phyloP scores from a whole-genome alignment of 2,888 invertebrate species.

The Laothoe populi region DNA sequence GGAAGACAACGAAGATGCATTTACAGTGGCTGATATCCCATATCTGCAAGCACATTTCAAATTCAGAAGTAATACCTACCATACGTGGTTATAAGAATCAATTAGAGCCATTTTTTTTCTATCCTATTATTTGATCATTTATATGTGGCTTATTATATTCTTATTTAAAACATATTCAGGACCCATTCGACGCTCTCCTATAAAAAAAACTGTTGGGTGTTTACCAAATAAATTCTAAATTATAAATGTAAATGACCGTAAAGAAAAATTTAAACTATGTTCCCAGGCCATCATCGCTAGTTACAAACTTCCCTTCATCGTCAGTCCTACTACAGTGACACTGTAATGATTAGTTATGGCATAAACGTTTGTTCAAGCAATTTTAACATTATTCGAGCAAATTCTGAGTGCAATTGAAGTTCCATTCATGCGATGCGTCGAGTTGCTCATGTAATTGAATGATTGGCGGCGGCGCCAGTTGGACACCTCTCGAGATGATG shows the following conservation, averaged over 20 bases:
- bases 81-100: background rate
- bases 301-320: conserved; percentile 16
- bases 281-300: conserved; percentile 14
- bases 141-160: background rate
- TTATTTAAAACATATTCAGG: background rate
- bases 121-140: background rate
- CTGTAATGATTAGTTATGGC: conserved; percentile 25
- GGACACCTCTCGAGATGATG: conserved; percentile 72
- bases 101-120: background rate
- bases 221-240: background rate
- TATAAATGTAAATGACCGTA: background rate
- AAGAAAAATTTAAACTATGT: conserved; percentile 4
- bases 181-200: background rate
- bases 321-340: conserved; percentile 18
- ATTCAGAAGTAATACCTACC: background rate
- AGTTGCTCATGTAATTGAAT: conserved; percentile 68
- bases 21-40: background rate
- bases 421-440: conserved; percentile 41
- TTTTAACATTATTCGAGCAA: conserved; percentile 28
- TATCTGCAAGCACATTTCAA: background rate
- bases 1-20: conserved; percentile 2
- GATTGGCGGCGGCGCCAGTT: conserved; percentile 74
- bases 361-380: conserved; percentile 27
- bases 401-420: conserved; percentile 51
- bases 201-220: no score